These are phyloP conservation scores for Petrosia ficiformis DNA, from an alignment of 37 sponge, comb jelly and placozoan genomes.

Conservation along the genomic window DNA sequence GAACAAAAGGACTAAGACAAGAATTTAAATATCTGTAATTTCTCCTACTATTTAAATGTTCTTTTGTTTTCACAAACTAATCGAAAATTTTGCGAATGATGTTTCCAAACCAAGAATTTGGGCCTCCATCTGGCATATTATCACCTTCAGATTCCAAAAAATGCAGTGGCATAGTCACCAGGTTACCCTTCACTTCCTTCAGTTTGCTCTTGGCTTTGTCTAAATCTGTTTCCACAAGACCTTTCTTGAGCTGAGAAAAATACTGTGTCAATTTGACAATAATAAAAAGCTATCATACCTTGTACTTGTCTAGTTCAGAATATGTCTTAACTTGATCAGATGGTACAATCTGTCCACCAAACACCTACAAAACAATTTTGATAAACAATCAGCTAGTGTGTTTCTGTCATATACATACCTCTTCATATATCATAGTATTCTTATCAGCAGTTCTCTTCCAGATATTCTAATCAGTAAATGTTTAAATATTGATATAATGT, in stretches of 20 bases:
- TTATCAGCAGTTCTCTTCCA: background rate
- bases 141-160: constrained; percentile 56
- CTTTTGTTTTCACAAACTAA: too few species aligned
- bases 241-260: constrained; percentile 12
- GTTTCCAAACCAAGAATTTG: too few species aligned
- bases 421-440: background rate
- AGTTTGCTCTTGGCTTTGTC: constrained; percentile 16
- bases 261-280: background rate
- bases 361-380: constrained; percentile 18
- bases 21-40: too few species aligned
- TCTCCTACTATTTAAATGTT: too few species aligned
- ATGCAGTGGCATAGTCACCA: constrained; percentile 46
- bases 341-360: constrained; percentile 53
- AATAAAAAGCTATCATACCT: constrained; percentile 11
- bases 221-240: constrained; percentile 15
- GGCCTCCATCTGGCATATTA: too few species aligned
- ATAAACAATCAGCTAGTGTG: background rate
- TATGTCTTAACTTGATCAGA: constrained; percentile 41
- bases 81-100: too few species aligned
- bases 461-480: background rate
- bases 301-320: constrained; percentile 7
- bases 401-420: background rate
- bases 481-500: background rate
- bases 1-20: too few species aligned
- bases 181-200: constrained; percentile 28